Evolutionary conservation across 1,140 invertebrate genomes (phyloP), one percentile per base, ranked within the genome.

Genomic region (Drosophila eugracilis): DNA sequence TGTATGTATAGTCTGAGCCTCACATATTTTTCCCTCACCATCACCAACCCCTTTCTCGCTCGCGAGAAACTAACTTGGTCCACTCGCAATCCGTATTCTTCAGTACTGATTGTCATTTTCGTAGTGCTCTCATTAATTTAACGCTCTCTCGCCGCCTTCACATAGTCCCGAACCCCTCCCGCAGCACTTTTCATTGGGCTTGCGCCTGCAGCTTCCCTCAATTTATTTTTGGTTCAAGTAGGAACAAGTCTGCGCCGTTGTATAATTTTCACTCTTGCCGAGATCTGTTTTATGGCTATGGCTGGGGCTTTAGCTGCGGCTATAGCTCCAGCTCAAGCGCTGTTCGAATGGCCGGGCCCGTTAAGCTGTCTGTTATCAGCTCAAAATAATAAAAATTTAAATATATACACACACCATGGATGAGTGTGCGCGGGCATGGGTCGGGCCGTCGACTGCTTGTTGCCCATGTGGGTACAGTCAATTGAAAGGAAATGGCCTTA

Each of bases 361-460:
- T 60, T 76, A 47, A 42, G 71, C 63, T 86, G 83, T 83, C 75
- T 89, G 84, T 88, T 88, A 89, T 88, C 84, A 88, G 83, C 83
- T 89, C 84, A 77, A 75, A 89, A 88, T 88, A 89, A 83, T 88
- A 86, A 88, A 86, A 88, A 86, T 88, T 88, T 88, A 88, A 88
- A 89, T 88, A 86, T 62, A 67, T 44, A 44, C 62, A 67, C 59
- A 42, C 28, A 34, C 55, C 22, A 22, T 21, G 22, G 58, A 65
- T 53, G 24, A 45, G 52, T 75, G 63, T 63, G 59, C 65, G 59
- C 78, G 54, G 77, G 65, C 77, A 72, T 71, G 71, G 72, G 75
- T 78, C 77, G 77, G 81, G 77, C 81, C 49, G 76, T 48, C 72
- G 72, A 73, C 69, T 83, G 78, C 55, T 74, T 80, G 81, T 63